These are phyloP conservation scores for Pyrochroa serraticornis DNA, from an alignment of 2,888 invertebrate genomes.

Conservation along the genomic window DNA sequence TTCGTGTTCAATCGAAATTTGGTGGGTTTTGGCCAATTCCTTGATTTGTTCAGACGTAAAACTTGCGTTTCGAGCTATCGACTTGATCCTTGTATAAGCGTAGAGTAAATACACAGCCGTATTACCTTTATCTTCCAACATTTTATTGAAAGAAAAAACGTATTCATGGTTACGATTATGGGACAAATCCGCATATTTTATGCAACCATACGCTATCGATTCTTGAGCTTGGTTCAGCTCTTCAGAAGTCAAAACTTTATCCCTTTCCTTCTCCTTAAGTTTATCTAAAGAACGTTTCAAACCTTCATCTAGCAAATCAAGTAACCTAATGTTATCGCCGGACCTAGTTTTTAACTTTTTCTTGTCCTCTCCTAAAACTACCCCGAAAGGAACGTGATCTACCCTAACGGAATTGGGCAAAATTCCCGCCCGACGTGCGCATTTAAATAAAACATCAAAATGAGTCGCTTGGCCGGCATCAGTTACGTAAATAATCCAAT, in stretches of 20 bases:
- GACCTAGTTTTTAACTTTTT: constrained; percentile 99
- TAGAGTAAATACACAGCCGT: constrained; percentile 98
- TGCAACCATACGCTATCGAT: constrained; percentile 96
- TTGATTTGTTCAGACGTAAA: constrained; percentile 67
- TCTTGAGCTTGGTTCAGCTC: constrained; percentile 86
- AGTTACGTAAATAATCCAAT: constrained; percentile 91
- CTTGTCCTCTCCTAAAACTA: constrained; percentile 97
- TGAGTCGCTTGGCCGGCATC: constrained; percentile 89
- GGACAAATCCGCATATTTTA: constrained; percentile 96
- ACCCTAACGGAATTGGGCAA: constrained; percentile 69
- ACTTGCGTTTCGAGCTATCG: constrained; percentile 82
- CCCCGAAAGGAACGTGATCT: constrained; percentile 95
- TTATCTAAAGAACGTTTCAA: constrained; percentile 81
- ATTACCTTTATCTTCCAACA: constrained; percentile 98
- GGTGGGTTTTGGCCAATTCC: constrained; percentile 65
- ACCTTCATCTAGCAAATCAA: constrained; percentile 91
- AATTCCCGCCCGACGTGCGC: constrained; percentile 80
- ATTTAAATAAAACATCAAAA: constrained; percentile 77
- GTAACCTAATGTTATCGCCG: constrained; percentile 87
- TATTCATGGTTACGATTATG: constrained; percentile 94
- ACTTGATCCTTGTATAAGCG: constrained; percentile 91
- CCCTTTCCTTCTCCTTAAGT: constrained; percentile 84
- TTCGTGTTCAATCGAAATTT: constrained; percentile 80
- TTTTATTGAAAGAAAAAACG: constrained; percentile 97
- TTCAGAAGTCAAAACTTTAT: constrained; percentile 78